Conservation (phyloP, 2,797 vertebrate species). For the Eleutherodactylus coqui region DNA sequence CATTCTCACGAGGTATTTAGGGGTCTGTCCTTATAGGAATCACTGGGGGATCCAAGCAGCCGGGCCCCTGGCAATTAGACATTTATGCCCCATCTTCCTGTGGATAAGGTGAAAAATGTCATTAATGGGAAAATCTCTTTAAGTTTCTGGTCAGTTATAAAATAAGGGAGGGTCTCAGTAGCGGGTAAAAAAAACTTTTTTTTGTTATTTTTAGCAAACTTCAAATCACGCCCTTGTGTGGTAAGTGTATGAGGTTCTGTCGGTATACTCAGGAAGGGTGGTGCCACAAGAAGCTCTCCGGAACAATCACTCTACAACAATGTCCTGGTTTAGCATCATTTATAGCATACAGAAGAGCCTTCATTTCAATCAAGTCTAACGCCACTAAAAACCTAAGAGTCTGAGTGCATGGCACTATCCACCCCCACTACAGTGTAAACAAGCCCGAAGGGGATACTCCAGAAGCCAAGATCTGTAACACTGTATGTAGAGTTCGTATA, state of each 20-base stretch:
- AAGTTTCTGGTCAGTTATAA: not conserved
- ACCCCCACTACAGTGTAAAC: not conserved
- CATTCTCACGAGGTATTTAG: too few species aligned
- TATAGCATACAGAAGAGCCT: not conserved
- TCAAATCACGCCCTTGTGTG: not conserved
- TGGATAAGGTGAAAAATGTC: too few species aligned
- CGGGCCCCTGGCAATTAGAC: too few species aligned
- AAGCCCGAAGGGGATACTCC: not conserved
- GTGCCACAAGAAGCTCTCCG: not conserved
- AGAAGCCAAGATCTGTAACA: too few species aligned
- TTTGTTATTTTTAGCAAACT: too few species aligned
- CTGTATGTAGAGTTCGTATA: not conserved
- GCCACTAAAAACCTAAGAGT: not conserved
- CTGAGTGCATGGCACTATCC: too few species aligned
- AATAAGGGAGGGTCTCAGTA: not conserved
- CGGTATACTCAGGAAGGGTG: constrained; percentile 3
- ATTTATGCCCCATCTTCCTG: too few species aligned
- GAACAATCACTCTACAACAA: not conserved
- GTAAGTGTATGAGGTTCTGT: not conserved
- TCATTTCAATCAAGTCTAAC: not conserved
- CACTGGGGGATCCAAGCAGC: too few species aligned
- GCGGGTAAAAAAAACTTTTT: not conserved
- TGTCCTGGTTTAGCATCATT: not conserved
- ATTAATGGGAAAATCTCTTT: too few species aligned
- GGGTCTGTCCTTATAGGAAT: too few species aligned